Conservation (phyloP, 2,888 invertebrate genomes). For the Idaea aversata region DNA sequence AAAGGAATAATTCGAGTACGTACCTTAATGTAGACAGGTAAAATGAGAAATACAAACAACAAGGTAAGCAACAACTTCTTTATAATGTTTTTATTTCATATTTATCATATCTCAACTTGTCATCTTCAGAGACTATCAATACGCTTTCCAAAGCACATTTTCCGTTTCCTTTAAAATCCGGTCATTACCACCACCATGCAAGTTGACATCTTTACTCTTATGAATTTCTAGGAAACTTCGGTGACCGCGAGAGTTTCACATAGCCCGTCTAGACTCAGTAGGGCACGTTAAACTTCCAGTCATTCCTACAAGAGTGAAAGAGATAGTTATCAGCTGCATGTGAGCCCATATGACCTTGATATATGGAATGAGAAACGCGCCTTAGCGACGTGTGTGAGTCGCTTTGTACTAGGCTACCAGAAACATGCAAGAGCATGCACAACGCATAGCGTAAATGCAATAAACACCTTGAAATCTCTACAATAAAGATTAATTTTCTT, state of each 20-base stretch:
- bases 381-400: constrained; percentile 64
- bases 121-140: neutral
- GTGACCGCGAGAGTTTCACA: constrained; percentile 61
- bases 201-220: constrained; percentile 31
- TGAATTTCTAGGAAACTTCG: constrained; percentile 48
- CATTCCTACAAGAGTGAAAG: constrained; percentile 42
- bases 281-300: constrained; percentile 42
- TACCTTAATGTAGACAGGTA: neutral
- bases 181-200: constrained; percentile 16
- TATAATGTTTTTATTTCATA: neutral
- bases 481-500: neutral
- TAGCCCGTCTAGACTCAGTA: constrained; percentile 52
- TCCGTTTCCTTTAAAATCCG: constrained; percentile 11
- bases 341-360: constrained; percentile 69
- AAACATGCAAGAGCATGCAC: constrained; percentile 38
- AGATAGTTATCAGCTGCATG: constrained; percentile 50
- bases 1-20: no score
- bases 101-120: neutral
- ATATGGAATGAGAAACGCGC: constrained; percentile 59
- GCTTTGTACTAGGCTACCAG: constrained; percentile 64
- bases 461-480: neutral
- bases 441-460: neutral
- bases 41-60: neutral
- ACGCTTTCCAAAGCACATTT: neutral
- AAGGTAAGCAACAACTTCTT: neutral